These are phyloP conservation scores for Drosophila glabriapex DNA, from an alignment of 2,888 invertebrate species.

Conservation along the genomic window DNA sequence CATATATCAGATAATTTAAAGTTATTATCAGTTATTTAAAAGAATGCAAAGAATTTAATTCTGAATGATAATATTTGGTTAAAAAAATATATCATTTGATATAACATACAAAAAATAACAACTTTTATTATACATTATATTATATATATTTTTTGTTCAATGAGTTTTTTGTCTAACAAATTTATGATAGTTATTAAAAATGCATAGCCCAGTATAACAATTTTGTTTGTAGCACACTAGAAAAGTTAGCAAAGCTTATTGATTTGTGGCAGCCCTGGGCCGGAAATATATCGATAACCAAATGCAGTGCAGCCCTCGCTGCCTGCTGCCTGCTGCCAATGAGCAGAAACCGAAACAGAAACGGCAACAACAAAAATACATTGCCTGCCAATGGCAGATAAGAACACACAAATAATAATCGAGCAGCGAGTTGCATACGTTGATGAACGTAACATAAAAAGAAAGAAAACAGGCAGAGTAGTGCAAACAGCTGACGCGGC, in stretches of 20 bases:
- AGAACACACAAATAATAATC: conserved; percentile 14
- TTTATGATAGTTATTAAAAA: not conserved
- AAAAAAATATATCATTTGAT: not conserved
- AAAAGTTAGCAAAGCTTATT: conserved; percentile 12
- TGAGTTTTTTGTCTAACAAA: not conserved
- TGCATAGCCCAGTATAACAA: conserved; percentile 1
- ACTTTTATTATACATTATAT: not conserved
- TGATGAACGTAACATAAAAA: not conserved
- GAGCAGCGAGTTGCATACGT: conserved; percentile 20
- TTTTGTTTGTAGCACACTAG: conserved; percentile 5
- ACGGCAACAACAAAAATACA: conserved; percentile 15
- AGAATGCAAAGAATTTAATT: not conserved
- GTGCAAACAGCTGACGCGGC: conserved; percentile 29
- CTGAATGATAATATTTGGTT: not conserved
- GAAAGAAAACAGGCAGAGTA: conserved; percentile 11
- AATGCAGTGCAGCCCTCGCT: conserved; percentile 13
- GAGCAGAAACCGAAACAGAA: conserved; percentile 6
- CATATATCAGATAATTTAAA: not conserved
- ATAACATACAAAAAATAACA: not conserved
- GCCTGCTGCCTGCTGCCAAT: conserved; percentile 4
- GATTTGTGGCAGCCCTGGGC: conserved; percentile 11
- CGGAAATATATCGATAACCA: conserved; percentile 13
- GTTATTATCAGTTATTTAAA: no score
- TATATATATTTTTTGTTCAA: not conserved
- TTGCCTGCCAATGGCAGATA: conserved; percentile 26